Conservation (phyloP, 2,797 vertebrate species). For the Gadopsis marmoratus region DNA sequence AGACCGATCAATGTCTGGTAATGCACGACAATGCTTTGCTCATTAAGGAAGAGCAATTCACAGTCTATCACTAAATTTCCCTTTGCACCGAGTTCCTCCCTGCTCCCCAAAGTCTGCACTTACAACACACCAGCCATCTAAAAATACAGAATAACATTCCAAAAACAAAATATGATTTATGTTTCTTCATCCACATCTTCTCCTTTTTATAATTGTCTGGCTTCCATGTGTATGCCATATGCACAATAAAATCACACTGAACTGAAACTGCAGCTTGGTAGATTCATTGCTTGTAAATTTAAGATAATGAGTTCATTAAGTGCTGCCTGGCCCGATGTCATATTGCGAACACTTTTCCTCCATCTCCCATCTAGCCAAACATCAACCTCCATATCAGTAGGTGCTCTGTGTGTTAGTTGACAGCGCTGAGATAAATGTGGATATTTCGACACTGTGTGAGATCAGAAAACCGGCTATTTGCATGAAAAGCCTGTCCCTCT, state of each 20-base stretch:
- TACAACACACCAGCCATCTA: constrained; percentile 7
- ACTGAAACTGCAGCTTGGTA: constrained; percentile 44
- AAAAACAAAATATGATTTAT: constrained; percentile 24
- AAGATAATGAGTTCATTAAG: constrained; percentile 77
- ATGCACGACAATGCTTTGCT: constrained; percentile 53
- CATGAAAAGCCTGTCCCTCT: constrained; percentile 78
- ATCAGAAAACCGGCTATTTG: constrained; percentile 77
- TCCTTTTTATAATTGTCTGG: constrained; percentile 33
- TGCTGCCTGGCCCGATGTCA: constrained; percentile 60
- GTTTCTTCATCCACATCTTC: constrained; percentile 18
- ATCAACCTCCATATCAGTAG: constrained; percentile 61
- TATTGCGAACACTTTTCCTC: constrained; percentile 52
- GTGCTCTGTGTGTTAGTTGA: constrained; percentile 67
- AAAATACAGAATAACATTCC: constrained; percentile 9
- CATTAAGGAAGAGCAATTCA: constrained; percentile 59
- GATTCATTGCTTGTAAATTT: constrained; percentile 68
- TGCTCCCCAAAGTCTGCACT: constrained; percentile 28
- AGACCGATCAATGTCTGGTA: constrained; percentile 60
- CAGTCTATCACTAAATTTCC: constrained; percentile 36
- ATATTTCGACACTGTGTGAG: constrained; percentile 72
- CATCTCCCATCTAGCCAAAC: constrained; percentile 56
- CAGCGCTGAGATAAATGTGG: constrained; percentile 71
- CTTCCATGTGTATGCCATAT: constrained; percentile 60
- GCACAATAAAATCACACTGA: constrained; percentile 49
- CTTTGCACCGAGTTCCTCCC: constrained; percentile 38